Evolutionary conservation across 2,888 invertebrate genomes (phyloP).

Genomic region (Macrosiphum euphorbiae): DNA sequence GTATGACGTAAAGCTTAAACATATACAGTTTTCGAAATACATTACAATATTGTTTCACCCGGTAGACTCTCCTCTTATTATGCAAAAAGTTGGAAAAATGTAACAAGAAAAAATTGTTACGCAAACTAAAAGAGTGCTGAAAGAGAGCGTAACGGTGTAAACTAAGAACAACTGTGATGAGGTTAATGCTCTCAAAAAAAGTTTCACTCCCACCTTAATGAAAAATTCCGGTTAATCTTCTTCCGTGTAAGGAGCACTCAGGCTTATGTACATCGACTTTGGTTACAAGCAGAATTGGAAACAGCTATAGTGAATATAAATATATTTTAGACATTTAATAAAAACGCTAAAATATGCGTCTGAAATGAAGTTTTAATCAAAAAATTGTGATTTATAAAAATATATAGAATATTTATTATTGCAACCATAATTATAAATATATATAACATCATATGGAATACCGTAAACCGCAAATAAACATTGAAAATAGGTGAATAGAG

Average conservation of each 20-base stretch:
- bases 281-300: background rate
- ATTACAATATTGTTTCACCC: background rate
- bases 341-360: background rate
- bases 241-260: background rate
- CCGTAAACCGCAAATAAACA: background rate
- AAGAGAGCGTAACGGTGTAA: background rate
- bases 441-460: background rate
- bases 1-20: background rate
- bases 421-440: background rate
- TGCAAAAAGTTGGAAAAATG: background rate
- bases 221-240: background rate
- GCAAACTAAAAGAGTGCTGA: background rate
- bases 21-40: background rate
- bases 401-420: background rate
- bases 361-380: background rate
- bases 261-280: background rate
- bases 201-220: background rate
- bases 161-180: background rate
- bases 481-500: background rate
- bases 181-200: background rate
- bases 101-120: background rate
- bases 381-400: background rate
- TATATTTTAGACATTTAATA: background rate
- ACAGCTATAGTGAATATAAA: background rate
- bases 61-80: background rate